These are phyloP conservation scores for Acrocephalus scirpaceus DNA, from an alignment of 2,797 vertebrate genomes.

Conservation along the genomic window DNA sequence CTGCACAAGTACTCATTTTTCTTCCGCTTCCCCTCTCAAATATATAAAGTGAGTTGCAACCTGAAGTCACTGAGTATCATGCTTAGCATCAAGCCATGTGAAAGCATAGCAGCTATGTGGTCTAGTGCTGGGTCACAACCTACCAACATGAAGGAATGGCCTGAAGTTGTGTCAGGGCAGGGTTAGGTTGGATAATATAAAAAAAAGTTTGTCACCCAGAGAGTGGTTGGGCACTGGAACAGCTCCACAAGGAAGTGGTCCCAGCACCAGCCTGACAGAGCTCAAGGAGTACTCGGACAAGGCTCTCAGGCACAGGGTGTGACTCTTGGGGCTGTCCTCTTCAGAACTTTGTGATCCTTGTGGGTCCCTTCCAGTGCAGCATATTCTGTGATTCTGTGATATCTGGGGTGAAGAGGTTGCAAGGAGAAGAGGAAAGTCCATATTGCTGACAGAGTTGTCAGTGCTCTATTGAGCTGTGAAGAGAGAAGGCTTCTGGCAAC, in stretches of 20 bases:
- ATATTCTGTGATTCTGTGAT: background rate
- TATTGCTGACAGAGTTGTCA: background rate
- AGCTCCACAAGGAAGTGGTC: background rate
- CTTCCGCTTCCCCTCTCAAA: background rate
- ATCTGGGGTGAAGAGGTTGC: background rate
- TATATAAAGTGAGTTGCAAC: background rate
- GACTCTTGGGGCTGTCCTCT: background rate
- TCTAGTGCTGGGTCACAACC: background rate
- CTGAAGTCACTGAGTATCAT: background rate
- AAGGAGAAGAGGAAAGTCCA: background rate
- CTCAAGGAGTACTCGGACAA: accelerated
- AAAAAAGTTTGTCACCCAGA: background rate
- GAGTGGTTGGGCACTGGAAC: accelerated
- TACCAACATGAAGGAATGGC: accelerated
- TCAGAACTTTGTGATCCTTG: background rate
- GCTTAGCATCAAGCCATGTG: background rate
- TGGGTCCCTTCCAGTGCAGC: background rate
- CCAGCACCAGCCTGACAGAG: background rate
- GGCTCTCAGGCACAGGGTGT: accelerated
- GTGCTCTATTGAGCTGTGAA: background rate
- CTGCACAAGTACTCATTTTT: background rate
- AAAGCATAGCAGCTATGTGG: background rate
- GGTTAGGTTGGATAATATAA: background rate
- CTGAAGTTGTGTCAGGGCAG: background rate
- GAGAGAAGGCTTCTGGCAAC: background rate